These are phyloP conservation scores for Calameuta idolon DNA, from an alignment of 2,888 invertebrate species.

Conservation along the genomic window DNA sequence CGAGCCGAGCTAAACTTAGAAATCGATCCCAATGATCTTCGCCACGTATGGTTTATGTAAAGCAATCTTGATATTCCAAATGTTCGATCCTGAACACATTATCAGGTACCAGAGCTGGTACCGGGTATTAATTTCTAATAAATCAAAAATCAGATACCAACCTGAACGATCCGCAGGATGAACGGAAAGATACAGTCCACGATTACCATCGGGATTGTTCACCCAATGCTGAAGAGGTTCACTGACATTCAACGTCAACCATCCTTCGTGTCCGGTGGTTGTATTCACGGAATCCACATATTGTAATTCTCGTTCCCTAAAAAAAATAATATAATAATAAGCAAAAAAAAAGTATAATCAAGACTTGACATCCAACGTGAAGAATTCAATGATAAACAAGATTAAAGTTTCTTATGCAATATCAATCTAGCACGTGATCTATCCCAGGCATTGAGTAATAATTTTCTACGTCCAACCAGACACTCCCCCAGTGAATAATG, in stretches of 20 bases:
- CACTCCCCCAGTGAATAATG: not conserved
- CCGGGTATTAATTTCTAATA: not conserved
- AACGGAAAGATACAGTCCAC: constrained; percentile 86
- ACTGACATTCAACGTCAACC: constrained; percentile 90
- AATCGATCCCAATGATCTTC: not conserved
- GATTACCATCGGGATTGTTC: constrained; percentile 81
- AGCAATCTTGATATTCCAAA: not conserved
- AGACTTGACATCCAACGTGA: not conserved
- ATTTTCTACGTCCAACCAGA: not conserved
- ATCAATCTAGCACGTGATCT: not conserved
- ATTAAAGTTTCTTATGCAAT: not conserved
- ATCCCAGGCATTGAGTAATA: not conserved
- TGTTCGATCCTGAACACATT: not conserved
- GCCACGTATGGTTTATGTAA: not conserved
- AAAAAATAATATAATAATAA: constrained; percentile 31
- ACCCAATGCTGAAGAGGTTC: constrained; percentile 84
- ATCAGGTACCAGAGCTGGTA: not conserved
- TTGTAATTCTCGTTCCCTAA: constrained; percentile 79
- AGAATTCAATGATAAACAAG: not conserved
- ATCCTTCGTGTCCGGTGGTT: constrained; percentile 82
- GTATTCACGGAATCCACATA: constrained; percentile 82
- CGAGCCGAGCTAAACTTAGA: not conserved
- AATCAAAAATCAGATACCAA: constrained; percentile 49
- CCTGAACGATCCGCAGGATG: constrained; percentile 80
- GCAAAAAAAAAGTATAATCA: no score